Percentiles rank a stretch among this genome's conserved stretches.
Conservation (phyloP, 2,888 invertebrate genomes). For the Dryobotodes eremita region DNA sequence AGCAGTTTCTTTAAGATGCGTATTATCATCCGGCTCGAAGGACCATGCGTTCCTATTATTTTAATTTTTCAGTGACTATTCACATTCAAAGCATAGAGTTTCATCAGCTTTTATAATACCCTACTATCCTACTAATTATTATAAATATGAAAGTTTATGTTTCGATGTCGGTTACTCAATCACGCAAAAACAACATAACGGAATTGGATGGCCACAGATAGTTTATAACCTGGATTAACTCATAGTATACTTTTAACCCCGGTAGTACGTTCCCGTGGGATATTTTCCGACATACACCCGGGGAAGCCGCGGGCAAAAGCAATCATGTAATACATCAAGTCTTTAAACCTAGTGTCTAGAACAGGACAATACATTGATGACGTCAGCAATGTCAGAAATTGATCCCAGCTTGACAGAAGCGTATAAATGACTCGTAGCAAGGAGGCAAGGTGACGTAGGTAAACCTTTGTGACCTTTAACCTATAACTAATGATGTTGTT, state of each 20-base stretch:
- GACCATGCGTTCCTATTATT: neutral
- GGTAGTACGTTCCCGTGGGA: too few species aligned
- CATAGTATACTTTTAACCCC: too few species aligned
- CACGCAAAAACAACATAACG: too few species aligned
- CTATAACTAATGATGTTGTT: constrained; percentile 20
- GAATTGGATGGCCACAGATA: too few species aligned
- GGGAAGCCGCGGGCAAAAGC: too few species aligned
- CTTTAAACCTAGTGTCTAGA: neutral
- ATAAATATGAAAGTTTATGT: too few species aligned
- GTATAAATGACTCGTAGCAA: constrained; percentile 15
- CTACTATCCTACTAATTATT: too few species aligned
- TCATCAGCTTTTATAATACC: neutral
- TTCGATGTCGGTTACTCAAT: too few species aligned
- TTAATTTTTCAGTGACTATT: neutral
- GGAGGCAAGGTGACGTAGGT: constrained; percentile 10
- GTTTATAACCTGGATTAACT: too few species aligned
- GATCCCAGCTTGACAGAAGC: neutral
- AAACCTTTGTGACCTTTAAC: constrained; percentile 12
- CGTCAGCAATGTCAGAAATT: neutral
- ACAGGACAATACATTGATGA: neutral
- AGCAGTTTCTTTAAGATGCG: neutral
- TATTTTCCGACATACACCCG: too few species aligned
- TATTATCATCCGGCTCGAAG: neutral
- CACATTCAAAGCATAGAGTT: neutral
- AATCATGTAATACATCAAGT: neutral